Percentiles rank a stretch among this genome's conserved stretches.
Conservation (phyloP, 2,888 invertebrate species). For the Ypsolopha sequella region DNA sequence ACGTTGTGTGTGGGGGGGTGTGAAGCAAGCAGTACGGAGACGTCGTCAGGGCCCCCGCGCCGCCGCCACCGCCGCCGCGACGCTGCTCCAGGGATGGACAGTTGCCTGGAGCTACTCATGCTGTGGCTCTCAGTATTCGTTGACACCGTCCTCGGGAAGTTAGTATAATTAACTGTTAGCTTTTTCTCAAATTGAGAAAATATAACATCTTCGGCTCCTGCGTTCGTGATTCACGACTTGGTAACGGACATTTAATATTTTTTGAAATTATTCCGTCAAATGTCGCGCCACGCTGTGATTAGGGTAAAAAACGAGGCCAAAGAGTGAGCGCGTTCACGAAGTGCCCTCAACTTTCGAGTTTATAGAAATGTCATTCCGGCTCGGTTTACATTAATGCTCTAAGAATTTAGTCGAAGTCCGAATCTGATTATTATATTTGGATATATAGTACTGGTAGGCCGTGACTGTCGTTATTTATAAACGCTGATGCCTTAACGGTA, state of each 20-base stretch:
- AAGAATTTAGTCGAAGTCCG: too few relatives aligned
- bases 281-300: background rate
- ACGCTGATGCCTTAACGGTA: too few relatives aligned
- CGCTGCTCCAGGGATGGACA: conserved; percentile 17
- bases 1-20: too few relatives aligned
- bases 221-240: background rate
- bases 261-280: background rate
- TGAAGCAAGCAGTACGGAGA: too few relatives aligned
- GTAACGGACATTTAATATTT: too few relatives aligned
- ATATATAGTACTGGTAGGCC: too few relatives aligned
- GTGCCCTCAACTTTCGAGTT: background rate
- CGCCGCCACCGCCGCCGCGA: background rate
- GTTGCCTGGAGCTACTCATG: conserved; percentile 27
- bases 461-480: too few relatives aligned
- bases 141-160: conserved; percentile 29
- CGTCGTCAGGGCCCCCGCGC: conserved; percentile 1
- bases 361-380: background rate
- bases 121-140: conserved; percentile 29
- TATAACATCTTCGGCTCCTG: background rate
- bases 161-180: conserved; percentile 20
- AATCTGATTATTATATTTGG: too few relatives aligned
- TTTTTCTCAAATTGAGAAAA: background rate
- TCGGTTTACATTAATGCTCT: background rate
- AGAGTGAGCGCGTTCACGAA: background rate
- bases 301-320: background rate